Conservation (phyloP, 2,888 invertebrate genomes). For the Pachydiplax longipennis region DNA sequence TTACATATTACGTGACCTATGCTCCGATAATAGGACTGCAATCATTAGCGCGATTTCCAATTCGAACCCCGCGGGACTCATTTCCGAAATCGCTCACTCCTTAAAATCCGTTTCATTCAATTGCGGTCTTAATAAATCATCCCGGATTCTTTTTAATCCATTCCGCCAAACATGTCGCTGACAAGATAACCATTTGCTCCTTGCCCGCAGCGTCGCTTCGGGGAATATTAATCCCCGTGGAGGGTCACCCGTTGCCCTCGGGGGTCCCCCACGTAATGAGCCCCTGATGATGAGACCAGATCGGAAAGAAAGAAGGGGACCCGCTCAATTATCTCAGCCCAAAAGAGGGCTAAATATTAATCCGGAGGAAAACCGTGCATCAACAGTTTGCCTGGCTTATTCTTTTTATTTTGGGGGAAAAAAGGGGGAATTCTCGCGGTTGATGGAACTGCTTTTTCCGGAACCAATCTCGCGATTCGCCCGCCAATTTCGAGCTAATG, state of each 20-base stretch:
- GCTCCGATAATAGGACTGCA: too few relatives aligned
- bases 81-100: too few relatives aligned
- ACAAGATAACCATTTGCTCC: slow-evolving; percentile 7
- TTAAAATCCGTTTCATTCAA: not conserved
- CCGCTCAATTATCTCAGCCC: not conserved
- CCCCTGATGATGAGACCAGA: slow-evolving; percentile 28
- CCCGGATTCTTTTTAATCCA: not conserved
- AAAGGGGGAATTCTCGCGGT: too few relatives aligned
- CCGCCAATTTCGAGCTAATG: too few relatives aligned
- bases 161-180: not conserved
- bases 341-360: not conserved
- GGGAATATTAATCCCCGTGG: slow-evolving; percentile 24
- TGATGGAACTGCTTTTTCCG: too few relatives aligned
- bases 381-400: not conserved
- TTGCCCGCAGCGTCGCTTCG: not conserved
- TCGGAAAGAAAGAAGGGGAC: not conserved
- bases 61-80: too few relatives aligned
- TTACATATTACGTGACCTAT: too few relatives aligned
- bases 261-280: slow-evolving; percentile 25
- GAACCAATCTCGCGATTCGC: too few relatives aligned
- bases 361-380: not conserved
- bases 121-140: not conserved
- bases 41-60: too few relatives aligned
- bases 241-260: slow-evolving; percentile 17
- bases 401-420: not conserved